Base-by-base conservation (phyloP, 1,140 invertebrate genomes). In the roundworm (Caenorhabditis elegans) region DNA sequence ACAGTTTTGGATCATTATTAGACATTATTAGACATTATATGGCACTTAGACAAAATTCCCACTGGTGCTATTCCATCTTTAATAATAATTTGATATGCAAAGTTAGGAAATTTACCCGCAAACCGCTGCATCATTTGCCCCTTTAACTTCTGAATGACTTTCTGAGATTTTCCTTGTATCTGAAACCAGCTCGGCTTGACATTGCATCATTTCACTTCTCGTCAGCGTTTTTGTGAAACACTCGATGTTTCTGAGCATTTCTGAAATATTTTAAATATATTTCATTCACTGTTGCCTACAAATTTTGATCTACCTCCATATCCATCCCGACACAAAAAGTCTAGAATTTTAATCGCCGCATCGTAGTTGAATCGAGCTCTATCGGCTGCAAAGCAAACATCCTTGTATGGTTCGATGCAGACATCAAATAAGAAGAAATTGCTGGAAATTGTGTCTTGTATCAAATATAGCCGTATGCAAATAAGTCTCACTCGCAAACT, bases 151-250 rank as follows among this genome's bases (percentile, higher is more conserved):
- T 8, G 51, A 79, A n/a, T 70, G 31, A 39, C 60, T 70, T 39
- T 70, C 60, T 2, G 84, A 70, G n/a, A 85, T 84, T 31, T 82
- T 84, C 19, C 75, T 81, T 1, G 84, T 82, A 43, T 85, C 84
- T 3, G 82, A 53, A 6, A 85, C 46, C 82, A 85, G 82, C 22
- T 85, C 84, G 15, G 84, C 84, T 51, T 85, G 84, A 39, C 84
- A 85, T 34, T 85, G 84, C 84, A 85, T 85, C 84, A 85, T 85
- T 82, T 85, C 84, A 2, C 70, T 65, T 70, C 84, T 51, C 3
- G 84, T 85, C n/a, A 85, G 70, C 1, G 84, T 85, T 65, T 51
- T 48, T 22, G 82, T 80, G 49, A 85, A 85, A 31, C 84, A 85
- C 51, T 85, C 84, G 34, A 85, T 78, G 60, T 80, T 85, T 43